Conservation (phyloP, 1,140 invertebrate species). For the Eriocheir sinensis region DNA sequence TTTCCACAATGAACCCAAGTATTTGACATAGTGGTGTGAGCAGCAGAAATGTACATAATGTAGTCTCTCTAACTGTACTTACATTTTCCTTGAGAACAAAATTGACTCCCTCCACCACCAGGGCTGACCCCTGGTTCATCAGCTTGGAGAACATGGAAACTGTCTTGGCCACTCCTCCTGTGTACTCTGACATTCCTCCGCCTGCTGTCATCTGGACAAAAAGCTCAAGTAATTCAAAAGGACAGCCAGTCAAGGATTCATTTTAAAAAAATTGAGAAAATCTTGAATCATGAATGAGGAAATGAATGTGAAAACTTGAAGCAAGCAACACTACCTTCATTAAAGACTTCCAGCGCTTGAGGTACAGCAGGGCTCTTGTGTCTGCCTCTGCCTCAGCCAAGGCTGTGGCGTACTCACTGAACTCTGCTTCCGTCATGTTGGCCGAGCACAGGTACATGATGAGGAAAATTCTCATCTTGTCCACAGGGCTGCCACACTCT, state of each 20-base stretch:
- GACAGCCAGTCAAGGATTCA: neutral
- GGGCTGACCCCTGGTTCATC: constrained; percentile 97
- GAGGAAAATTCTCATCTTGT: constrained; percentile 97
- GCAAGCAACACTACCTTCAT: constrained; percentile 69
- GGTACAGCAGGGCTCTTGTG: constrained; percentile 90
- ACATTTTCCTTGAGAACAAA: constrained; percentile 98
- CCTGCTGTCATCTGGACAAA: constrained; percentile 73
- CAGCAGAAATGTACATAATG: neutral
- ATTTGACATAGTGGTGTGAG: too few species aligned
- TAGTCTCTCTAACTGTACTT: constrained; percentile 81
- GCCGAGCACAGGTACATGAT: constrained; percentile 94
- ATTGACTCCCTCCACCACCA: constrained; percentile 99
- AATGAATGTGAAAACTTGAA: neutral
- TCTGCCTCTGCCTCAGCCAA: constrained; percentile 93
- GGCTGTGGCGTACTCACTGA: constrained; percentile 81
- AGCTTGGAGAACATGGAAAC: constrained; percentile 99
- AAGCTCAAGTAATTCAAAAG: neutral
- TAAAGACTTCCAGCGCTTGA: constrained; percentile 90
- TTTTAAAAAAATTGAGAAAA: neutral
- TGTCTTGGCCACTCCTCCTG: constrained; percentile 97
- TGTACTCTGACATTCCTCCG: constrained; percentile 84
- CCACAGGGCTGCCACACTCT: constrained; percentile 92
- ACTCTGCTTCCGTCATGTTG: constrained; percentile 73
- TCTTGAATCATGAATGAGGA: neutral
- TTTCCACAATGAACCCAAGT: too few species aligned